Evolutionary conservation across 2,888 invertebrate species (phyloP).

Genomic region (Aphrophora alni): DNA sequence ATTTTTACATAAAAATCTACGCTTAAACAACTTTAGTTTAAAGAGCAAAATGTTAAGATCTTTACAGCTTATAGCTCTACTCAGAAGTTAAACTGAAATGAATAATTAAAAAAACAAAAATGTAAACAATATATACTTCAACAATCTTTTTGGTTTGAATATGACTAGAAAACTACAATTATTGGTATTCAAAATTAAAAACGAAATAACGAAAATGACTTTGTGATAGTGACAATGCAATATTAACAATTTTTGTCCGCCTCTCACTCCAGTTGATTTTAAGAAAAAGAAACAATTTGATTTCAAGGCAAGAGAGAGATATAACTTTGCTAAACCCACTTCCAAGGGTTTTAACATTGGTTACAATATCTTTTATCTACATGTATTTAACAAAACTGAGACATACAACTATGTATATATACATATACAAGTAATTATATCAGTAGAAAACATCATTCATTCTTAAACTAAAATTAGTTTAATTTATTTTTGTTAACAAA

Average conservation of each 20-base stretch:
- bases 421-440: too few relatives aligned
- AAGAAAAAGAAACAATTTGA: neutral
- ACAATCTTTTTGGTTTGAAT: neutral
- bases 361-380: too few relatives aligned
- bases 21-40: too few relatives aligned
- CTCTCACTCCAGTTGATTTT: neutral
- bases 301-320: neutral
- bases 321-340: neutral
- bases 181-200: neutral
- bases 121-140: too few relatives aligned
- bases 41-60: too few relatives aligned
- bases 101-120: too few relatives aligned
- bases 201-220: neutral
- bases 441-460: neutral
- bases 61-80: too few relatives aligned
- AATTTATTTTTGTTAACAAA: neutral
- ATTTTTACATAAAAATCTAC: too few relatives aligned
- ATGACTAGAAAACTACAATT: neutral
- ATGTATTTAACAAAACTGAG: too few relatives aligned
- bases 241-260: neutral
- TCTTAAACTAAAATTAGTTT: neutral
- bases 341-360: too few relatives aligned
- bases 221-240: neutral
- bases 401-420: too few relatives aligned
- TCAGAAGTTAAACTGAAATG: too few relatives aligned